Percentiles rank a stretch among this genome's conserved stretches.
Conservation (phyloP, 2,113 vertebrate genomes). For the Mionectes macconnelli region DNA sequence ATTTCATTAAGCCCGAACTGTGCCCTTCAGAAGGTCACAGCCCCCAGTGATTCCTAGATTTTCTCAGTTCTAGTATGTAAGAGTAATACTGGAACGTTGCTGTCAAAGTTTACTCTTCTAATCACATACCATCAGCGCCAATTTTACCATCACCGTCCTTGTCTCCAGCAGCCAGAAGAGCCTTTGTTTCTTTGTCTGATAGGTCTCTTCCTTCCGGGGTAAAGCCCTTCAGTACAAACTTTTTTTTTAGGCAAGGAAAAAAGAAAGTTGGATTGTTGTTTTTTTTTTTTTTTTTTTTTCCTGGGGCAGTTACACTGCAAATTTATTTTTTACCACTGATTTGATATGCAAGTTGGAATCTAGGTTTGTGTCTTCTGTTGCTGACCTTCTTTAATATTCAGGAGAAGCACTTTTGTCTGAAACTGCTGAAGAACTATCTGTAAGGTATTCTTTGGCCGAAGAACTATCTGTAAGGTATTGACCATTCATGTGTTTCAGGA, state of each 20-base stretch:
- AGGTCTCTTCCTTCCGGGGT: conserved; percentile 84
- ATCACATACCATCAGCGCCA: conserved; percentile 86
- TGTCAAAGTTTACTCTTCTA: not conserved
- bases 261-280: not conserved
- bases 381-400: not conserved
- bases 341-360: not conserved
- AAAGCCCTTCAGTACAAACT: conserved; percentile 89
- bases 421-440: not conserved
- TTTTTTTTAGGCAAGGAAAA: conserved; percentile 47
- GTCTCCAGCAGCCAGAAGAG: conserved; percentile 89
- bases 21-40: conserved; percentile 44
- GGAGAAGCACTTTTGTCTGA: not conserved
- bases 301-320: not conserved
- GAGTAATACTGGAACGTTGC: not conserved
- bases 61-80: not conserved
- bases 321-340: not conserved
- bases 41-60: not conserved
- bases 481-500: not conserved
- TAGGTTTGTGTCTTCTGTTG: not conserved
- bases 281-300: not conserved
- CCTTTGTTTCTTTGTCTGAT: conserved; percentile 89
- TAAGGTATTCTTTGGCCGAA: not conserved
- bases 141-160: conserved; percentile 97
- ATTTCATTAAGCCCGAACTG: not conserved
- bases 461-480: not conserved